Conservation (phyloP, 2,888 invertebrate genomes). For the Harmothoe impar region DNA sequence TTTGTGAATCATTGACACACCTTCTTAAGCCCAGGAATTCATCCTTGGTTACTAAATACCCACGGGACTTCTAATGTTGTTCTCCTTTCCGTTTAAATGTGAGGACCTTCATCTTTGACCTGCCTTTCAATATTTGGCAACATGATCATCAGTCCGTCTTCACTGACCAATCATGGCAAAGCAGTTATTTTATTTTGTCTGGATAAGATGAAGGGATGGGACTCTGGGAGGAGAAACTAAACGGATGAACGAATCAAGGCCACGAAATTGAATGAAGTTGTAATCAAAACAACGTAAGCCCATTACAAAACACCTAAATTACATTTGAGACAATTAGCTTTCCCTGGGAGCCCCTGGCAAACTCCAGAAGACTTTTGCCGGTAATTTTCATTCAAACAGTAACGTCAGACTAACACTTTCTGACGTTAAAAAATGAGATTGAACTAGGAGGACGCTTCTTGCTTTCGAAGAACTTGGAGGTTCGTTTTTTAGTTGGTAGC, state of each 20-base stretch:
- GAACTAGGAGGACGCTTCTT: background rate
- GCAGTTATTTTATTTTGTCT: background rate
- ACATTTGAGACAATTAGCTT: constrained; percentile 6
- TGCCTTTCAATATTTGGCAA: no score
- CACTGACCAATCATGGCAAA: background rate
- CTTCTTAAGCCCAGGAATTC: no score
- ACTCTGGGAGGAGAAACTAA: constrained; percentile 1
- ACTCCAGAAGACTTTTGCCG: background rate
- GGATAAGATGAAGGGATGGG: no score
- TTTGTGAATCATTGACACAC: no score
- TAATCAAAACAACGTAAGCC: background rate
- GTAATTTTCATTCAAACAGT: background rate
- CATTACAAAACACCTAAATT: constrained; percentile 32
- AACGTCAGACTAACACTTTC: background rate
- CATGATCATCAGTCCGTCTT: background rate
- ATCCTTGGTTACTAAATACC: no score
- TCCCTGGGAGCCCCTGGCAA: background rate
- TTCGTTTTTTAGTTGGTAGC: background rate
- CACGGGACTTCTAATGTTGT: no score
- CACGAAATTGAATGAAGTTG: background rate
- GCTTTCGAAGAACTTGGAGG: background rate
- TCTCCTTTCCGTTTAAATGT: no score
- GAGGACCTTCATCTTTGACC: no score
- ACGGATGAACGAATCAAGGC: constrained; percentile 1
- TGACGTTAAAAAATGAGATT: constrained; percentile 1